Percentiles rank a stretch among this genome's conserved stretches.
Conservation (phyloP, 2,797 vertebrate genomes). For the Squalus acanthias region DNA sequence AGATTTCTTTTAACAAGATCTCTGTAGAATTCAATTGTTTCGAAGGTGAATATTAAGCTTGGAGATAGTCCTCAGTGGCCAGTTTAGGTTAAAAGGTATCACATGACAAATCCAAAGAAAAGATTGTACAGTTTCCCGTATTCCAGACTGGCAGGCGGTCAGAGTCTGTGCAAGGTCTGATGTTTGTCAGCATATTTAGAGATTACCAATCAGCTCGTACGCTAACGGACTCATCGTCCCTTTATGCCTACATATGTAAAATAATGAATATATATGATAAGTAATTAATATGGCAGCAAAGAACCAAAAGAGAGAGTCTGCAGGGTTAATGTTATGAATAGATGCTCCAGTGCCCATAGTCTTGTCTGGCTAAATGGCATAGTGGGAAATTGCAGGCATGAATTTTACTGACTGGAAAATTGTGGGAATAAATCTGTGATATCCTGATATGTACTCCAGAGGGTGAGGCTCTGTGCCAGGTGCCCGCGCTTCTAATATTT, state of each 20-base stretch:
- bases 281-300: neutral
- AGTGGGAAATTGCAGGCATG: no score
- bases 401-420: neutral
- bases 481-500: no score
- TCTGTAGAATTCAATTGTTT: neutral
- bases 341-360: neutral
- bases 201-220: neutral
- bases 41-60: neutral
- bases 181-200: neutral
- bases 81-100: neutral
- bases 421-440: neutral
- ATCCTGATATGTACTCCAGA: neutral
- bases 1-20: conserved; percentile 1
- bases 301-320: neutral
- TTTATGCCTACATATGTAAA: neutral
- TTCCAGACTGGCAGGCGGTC: no score
- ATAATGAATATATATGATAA: neutral
- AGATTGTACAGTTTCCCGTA: neutral
- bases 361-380: neutral
- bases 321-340: neutral
- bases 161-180: neutral
- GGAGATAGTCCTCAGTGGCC: neutral
- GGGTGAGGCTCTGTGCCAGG: neutral
- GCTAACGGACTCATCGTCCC: neutral
- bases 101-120: neutral